A percentile compares a stretch with the other conserved stretches of the same genome.
Evolutionary conservation across 2,888 invertebrate genomes (phyloP).

Genomic region (Hyposoter didymator): DNA sequence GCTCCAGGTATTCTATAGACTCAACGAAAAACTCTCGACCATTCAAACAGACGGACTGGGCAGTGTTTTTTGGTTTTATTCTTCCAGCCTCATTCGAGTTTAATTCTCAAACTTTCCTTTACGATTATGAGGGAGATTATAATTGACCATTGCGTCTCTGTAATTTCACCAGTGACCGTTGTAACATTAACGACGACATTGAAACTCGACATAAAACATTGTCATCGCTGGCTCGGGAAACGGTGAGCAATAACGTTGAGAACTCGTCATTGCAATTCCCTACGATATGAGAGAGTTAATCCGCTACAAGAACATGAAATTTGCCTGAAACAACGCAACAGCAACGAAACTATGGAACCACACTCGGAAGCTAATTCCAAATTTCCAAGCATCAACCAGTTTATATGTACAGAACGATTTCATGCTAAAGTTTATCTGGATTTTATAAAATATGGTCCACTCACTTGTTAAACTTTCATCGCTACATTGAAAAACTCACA

Average conservation of each 20-base stretch:
- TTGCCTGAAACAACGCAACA: not conserved
- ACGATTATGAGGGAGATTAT: not conserved
- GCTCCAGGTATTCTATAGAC: not conserved
- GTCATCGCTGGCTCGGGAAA: not conserved
- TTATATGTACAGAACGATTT: not conserved
- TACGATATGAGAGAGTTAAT: not conserved
- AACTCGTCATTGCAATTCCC: not conserved
- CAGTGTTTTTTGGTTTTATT: not conserved
- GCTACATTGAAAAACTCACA: not conserved
- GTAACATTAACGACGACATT: not conserved
- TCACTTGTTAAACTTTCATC: not conserved
- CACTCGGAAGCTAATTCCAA: not conserved
- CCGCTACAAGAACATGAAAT: not conserved
- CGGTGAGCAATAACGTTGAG: not conserved
- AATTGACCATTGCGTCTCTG: not conserved
- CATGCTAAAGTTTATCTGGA: not conserved
- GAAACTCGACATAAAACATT: not conserved
- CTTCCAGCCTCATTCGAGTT: not conserved
- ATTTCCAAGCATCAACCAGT: not conserved
- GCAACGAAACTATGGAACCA: not conserved
- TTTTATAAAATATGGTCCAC: not conserved
- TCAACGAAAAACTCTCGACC: not conserved
- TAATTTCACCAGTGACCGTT: not conserved
- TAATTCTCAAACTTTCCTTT: not conserved
- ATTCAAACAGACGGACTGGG: not conserved